Percentiles rank a stretch among this genome's conserved stretches.
Conservation (phyloP, 2,888 invertebrate species). For the Brachypalpus laphriformis region DNA sequence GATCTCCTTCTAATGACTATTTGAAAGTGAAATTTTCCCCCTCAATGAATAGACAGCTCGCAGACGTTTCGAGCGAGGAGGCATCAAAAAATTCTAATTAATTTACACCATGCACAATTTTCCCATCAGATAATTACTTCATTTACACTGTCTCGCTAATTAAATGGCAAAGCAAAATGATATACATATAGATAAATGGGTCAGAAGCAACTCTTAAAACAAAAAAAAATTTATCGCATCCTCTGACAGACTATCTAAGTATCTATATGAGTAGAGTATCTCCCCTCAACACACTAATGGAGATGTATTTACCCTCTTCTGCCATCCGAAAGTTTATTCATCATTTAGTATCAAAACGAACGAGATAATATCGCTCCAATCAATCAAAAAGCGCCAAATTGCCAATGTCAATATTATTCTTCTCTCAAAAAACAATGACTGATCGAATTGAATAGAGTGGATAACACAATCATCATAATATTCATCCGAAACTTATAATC, state of each 20-base stretch:
- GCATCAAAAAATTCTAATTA: neutral
- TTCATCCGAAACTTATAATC: constrained; percentile 37
- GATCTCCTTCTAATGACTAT: neutral
- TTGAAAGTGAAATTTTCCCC: constrained; percentile 6
- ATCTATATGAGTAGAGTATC: neutral
- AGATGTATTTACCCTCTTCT: neutral
- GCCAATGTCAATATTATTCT: constrained; percentile 45
- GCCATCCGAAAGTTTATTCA: neutral
- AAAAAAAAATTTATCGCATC: neutral
- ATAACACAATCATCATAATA: constrained; percentile 17
- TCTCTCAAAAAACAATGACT: neutral
- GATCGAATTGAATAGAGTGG: neutral
- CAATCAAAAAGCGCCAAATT: constrained; percentile 54
- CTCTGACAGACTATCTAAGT: neutral
- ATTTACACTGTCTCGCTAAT: neutral
- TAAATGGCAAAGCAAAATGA: neutral
- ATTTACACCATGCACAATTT: constrained; percentile 1
- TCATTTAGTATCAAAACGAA: constrained; percentile 22
- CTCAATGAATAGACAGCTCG: neutral
- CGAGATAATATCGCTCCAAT: constrained; percentile 21
- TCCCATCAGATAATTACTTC: constrained; percentile 7
- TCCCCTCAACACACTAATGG: neutral
- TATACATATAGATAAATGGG: neutral
- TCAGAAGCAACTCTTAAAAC: neutral
- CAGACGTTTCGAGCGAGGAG: neutral